Base-by-base conservation (phyloP, 2,797 vertebrate species). In the Cynodonichthys magdalenae region DNA sequence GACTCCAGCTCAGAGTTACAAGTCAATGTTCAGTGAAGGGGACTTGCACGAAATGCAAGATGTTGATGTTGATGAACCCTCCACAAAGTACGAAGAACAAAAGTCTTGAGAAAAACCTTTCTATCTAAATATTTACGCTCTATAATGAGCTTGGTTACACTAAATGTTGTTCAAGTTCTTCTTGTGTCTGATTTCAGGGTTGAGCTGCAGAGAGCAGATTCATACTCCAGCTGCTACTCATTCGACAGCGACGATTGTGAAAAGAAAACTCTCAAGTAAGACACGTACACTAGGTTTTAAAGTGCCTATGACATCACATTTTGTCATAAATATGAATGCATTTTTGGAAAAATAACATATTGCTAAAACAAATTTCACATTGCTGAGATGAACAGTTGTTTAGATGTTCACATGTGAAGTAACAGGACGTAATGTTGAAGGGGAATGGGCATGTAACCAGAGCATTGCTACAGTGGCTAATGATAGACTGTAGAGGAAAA, bases 161-260 rank as follows among this genome's bases (percentile, higher is more conserved):
- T 47, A 1, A 52, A 48, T 42, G 12, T 39, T 48, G 11, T 39
- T 48, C 0, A 58, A 51, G 14, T 15, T 3, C n/a, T 17, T 58
- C 9, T 62, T 67, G 19, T 70, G 44, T 14, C 3, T 63, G 52
- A 18, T 75, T 78, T 65, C 61, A 93, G 87, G 51, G 36, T 94
- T 53, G 31, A 59, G 28, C 72, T 92, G 53, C 10, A 66, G 3
- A 87, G 87, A 81, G 36, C 59, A 0, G 88, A 86, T 53, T 93
- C 92, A 0, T 92, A 56, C 61, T 93, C 91, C 0, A 92, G 89
- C 80, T 70, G 71, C 74, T 89, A 83, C 71, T 89, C 90, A 6
- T 29, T 81, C 36, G 82, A 87, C 79, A 91, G 90, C 44, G 86
- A 92, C 0, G 87, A 92, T 0, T 86, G 79, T 76, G 83, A 90